Percentiles rank a stretch among this genome's conserved stretches.
phyloP scores from a whole-genome alignment of 2,113 vertebrate genomes.

The Numida meleagris region DNA sequence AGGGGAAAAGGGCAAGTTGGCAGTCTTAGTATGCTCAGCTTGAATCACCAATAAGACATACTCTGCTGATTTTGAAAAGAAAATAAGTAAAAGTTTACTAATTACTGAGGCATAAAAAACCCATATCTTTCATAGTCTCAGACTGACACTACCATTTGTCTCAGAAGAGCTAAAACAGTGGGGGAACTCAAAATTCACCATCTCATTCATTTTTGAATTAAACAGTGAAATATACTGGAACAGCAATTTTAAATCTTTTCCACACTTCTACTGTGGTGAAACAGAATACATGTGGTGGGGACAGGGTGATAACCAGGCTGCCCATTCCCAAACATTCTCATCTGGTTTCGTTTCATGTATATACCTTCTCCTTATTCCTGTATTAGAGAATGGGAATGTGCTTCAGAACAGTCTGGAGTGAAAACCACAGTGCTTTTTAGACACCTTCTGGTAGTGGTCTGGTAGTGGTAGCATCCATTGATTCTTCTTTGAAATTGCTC shows the following conservation, averaged over 20 bases:
- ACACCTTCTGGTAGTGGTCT: neutral
- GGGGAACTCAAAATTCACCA: neutral
- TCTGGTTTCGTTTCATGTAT: neutral
- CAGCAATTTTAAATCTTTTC: neutral
- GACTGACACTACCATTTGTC: neutral
- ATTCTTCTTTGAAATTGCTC: neutral
- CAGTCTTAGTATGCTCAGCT: neutral
- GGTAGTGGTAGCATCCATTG: neutral
- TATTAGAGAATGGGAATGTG: neutral
- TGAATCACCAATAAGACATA: fast-evolving
- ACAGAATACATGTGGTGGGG: neutral
- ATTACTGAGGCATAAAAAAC: neutral
- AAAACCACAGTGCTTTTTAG: neutral
- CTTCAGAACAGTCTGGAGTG: neutral
- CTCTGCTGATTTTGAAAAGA: neutral
- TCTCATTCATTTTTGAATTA: neutral
- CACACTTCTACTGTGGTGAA: neutral
- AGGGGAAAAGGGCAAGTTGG: neutral
- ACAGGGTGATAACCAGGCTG: neutral
- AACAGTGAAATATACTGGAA: neutral
- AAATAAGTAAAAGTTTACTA: neutral
- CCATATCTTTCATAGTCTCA: neutral
- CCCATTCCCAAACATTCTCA: neutral
- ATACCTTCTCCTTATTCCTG: neutral
- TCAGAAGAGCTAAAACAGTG: neutral